Evolutionary conservation across 2,113 vertebrate genomes (phyloP), one percentile per base, ranked within the genome.

Genomic region (Cricetomys ansorgei): DNA sequence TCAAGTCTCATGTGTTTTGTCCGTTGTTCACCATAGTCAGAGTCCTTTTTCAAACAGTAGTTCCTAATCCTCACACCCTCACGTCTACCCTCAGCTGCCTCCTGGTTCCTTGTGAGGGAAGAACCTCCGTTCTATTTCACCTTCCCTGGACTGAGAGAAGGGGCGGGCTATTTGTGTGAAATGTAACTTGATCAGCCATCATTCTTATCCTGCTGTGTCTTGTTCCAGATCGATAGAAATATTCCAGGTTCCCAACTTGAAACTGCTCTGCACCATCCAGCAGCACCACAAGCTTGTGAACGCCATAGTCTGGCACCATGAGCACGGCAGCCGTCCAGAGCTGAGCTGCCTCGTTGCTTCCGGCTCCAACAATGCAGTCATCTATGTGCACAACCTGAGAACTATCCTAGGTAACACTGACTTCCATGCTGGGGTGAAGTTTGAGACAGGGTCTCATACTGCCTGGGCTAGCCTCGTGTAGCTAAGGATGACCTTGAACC

Each of bases 281-380:
- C 99, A 99, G 94, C 99, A 99, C 91, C 99, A 99, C 98, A 99
- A 99, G 97, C 99, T 99, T 94, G 99, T 99, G 94, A 99, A 99
- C 4, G 96, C 98, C 0, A 97, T 99, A 7, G 98, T 99, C 15
- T 99, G 99, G 99, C 99, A 99, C 67, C 99, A 99, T 0, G 98
- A 98, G 57, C 99, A 99, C 4, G 97, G 98, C 87, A 96, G 98
- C 23, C 96, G 98, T 2, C 97, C 99, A 0, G 99, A 99, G 87
- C 98, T 99, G 88, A 98, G 98, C 95, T 98, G 97, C 81, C 97
- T 99, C 7, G 98, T 99, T 90, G 99, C 99, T 7, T 99, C 99
- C 0, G 99, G 99, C 89, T 99, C 99, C 96, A 98, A 99, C 98
- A 99, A 99, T 50, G 99, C 99, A 37, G 79, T 98, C 57, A 98